Percentiles rank a stretch among this genome's conserved stretches.
Conservation (phyloP, 2,797 vertebrate species). For the Kryptolebias ocellatus region DNA sequence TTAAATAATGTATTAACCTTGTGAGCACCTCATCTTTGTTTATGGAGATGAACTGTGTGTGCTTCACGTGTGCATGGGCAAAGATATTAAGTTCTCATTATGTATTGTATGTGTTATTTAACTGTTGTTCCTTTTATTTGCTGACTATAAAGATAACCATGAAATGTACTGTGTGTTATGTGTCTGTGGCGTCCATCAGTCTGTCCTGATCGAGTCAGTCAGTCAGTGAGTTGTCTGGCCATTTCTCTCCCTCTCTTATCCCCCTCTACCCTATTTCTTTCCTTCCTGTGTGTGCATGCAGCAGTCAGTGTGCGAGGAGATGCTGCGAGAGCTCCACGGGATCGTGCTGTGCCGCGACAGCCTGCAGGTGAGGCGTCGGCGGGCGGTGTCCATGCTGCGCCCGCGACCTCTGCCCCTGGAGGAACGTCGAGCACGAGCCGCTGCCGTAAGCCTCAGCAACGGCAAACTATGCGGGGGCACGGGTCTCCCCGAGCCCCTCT, state of each 20-base stretch:
- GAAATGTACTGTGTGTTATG: slow-evolving; percentile 22
- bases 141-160: slow-evolving; percentile 27
- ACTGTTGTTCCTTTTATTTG: slow-evolving; percentile 6
- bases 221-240: slow-evolving; percentile 77
- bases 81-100: slow-evolving; percentile 11
- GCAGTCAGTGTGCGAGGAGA: slow-evolving; percentile 97
- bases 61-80: slow-evolving; percentile 28
- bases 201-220: slow-evolving; percentile 59
- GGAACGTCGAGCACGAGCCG: slow-evolving; percentile 86
- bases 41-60: slow-evolving; percentile 15
- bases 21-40: no score
- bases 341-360: slow-evolving; percentile 95
- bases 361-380: slow-evolving; percentile 88
- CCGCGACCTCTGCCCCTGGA: slow-evolving; percentile 84
- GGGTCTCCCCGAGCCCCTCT: slow-evolving; percentile 89
- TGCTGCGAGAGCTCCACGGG: slow-evolving; percentile 94
- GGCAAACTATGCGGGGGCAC: slow-evolving; percentile 92
- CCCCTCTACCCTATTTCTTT: slow-evolving; percentile 54
- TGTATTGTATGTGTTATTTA: slow-evolving; percentile 15
- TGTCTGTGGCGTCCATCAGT: slow-evolving; percentile 50
- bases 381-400: slow-evolving; percentile 73
- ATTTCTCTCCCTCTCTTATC: slow-evolving; percentile 63
- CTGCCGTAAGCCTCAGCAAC: slow-evolving; percentile 91
- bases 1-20: slow-evolving; percentile 13
- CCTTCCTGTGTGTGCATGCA: slow-evolving; percentile 72